Base-by-base conservation (phyloP, 2,797 vertebrate genomes). In the Uromys caudimaculatus region DNA sequence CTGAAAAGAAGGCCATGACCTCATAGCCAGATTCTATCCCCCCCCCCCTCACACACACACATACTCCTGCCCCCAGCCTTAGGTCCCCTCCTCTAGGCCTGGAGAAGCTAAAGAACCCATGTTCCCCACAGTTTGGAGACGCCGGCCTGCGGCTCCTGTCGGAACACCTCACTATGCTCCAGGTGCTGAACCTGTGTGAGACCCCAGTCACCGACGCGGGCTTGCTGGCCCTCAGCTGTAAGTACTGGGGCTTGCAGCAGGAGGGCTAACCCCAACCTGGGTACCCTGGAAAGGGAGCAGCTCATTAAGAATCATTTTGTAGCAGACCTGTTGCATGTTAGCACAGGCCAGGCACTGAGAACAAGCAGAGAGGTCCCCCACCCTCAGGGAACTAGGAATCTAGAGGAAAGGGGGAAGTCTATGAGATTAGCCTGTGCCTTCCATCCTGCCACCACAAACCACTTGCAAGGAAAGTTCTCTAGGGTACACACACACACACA, bases 121-220 rank as follows among this genome's bases (percentile, higher is more conserved):
- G 82, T 47, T 44, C 93, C 91, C 97, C 47, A 0, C 98, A 99
- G 99, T 99, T 99, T 2, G 99, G 99, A 85, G 99, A 99, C 14
- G 99, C 99, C 0, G 99, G 99, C 78, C 97, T 99, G 97, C 99
- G 99, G 98, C 99, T 99, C 97, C 98, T 99, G 86, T 99, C 99
- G 0, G 99, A 99, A 97, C 99, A 99, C 98, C 99, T 99, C 99
- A 99, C 99, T 79, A 99, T 99, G 98, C 99, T 99, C 95, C 99
- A 99, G 99, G 99, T 99, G 97, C 98, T 99, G 97, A 99, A 99
- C 98, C 99, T 99, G 98, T 99, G 99, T 52, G 99, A 99, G 98
- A 99, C 99, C 0, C 99, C 99, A 0, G 99, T 99, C 90, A 99
- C 99, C 0, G 99, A 99, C 13, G 99, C 99, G 0, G 99, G 99